Base-by-base conservation (phyloP, 2,113 vertebrate genomes). In the Condylura cristata region DNA sequence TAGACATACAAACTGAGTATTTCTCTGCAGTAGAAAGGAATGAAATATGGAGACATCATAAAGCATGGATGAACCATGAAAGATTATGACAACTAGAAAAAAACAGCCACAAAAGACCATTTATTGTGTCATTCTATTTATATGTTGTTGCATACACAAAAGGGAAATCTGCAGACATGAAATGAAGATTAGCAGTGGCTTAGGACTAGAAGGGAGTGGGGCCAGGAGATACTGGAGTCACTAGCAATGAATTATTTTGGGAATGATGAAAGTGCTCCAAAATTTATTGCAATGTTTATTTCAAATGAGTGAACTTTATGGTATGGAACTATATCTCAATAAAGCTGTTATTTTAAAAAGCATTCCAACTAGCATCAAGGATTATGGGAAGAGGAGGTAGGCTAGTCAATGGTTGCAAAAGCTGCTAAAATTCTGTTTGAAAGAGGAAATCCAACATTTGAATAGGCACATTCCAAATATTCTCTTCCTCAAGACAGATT, bases 381-480 rank as follows among this genome's bases (percentile, higher is more conserved):
- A 81, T 56, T 84, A 82, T 41, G 82, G 39, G 65, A 66, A 46
- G 30, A 80, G 84, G 44, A 90, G 44, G 32, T 13, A 37, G 41
- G 20, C 5, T 72, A 76, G 72, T 79, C 26, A 68, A 4, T 24
- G 30, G 46, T 53, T 87, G 72, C 16, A n/a, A 16, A 72, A 39
- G 44, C 34, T 56, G 20, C 20, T 89, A 84, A 84, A 80, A 56
- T 53, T 60, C 17, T 65, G 13, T 66, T 37, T 75, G 56, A 85
- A 90, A 86, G 37, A 61, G n/a, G 65, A 92, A 89, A 88, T 85
- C 94, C 56, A 81, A 5, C 46, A 79, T 61, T 81, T 89, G 34
- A 90, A 71, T 39, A 60, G 71, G n/a, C 1, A 34, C 6, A 75
- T 51, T 32, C n/a, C 82, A 95, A 74, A 44, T 26, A 48, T 76